phyloP scores from a whole-genome alignment of 2,888 invertebrate genomes.

The Autographa gamma region DNA sequence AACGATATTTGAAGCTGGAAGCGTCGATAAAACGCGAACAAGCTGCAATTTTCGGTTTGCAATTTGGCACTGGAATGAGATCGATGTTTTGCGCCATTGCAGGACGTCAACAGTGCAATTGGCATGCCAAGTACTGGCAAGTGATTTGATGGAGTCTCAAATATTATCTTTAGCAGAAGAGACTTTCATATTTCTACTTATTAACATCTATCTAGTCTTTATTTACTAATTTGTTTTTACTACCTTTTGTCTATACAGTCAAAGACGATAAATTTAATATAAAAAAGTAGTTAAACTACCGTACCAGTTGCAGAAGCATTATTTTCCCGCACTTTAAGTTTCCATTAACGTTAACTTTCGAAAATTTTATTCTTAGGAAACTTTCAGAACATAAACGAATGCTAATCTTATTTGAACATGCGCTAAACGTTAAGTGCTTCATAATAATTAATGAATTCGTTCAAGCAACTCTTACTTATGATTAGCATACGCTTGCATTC shows the following conservation, averaged over 20 bases:
- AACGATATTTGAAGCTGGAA: slow-evolving; percentile 56
- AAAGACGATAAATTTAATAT: background rate
- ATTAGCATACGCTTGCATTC: slow-evolving; percentile 53
- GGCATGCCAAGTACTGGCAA: slow-evolving; percentile 59
- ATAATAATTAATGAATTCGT: slow-evolving; percentile 51
- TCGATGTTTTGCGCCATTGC: slow-evolving; percentile 55
- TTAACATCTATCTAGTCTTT: no score
- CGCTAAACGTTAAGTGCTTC: slow-evolving; percentile 40
- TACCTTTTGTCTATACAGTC: background rate
- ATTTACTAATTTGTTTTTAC: no score
- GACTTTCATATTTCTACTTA: no score
- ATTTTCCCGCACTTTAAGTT: background rate
- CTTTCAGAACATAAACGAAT: slow-evolving; percentile 48
- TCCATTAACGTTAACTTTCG: background rate
- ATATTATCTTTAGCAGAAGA: background rate
- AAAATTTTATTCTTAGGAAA: slow-evolving; percentile 14
- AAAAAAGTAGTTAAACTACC: background rate
- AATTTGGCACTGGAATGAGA: slow-evolving; percentile 61
- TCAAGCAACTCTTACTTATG: slow-evolving; percentile 40
- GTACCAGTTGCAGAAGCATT: background rate
- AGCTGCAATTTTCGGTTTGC: slow-evolving; percentile 65
- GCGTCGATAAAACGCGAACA: slow-evolving; percentile 65
- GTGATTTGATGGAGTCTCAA: slow-evolving; percentile 46
- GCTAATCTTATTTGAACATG: slow-evolving; percentile 42
- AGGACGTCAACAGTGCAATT: slow-evolving; percentile 54